Evolutionary conservation across 2,888 invertebrate species (phyloP), one percentile per base, ranked within the genome.

Genomic region (Caenorhabditis sp.): DNA sequence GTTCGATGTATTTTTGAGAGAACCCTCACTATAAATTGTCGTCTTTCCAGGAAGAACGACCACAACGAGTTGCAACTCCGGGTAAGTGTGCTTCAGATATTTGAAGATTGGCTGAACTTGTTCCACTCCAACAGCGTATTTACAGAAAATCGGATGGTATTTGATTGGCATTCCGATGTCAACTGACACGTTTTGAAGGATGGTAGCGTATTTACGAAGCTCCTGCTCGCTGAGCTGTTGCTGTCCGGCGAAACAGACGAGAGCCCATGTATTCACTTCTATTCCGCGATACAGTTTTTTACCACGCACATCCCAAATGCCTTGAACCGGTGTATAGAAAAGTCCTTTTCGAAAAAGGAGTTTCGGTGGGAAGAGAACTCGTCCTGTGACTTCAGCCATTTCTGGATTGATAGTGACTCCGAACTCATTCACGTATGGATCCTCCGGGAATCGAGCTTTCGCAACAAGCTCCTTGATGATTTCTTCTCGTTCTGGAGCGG

Each of bases 101-200:
- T 98, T 95, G 93, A 99, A 99, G 98, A 99, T 99, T 14, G 99
- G 98, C 93, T 99, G 97, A 92, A 96, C 99, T 93, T 99, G 99
- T 94, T 99, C 99, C 0, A 98, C 98, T 2, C 99, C 99, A 0
- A 97, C 98, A 59, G 99, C 99, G 93, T 99, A 86, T 80, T 88
- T 88, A 86, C 88, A 88, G 94, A 99, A 99, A 93, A 98, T 98
- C 7, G 94, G 94, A 82, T 92, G 91, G 5, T 91, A 90, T 90
- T 98, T 96, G 80, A 99, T 99, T 3, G 99, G 98, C 99, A 99
- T 99, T 51, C 99, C 99, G 35, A 99, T 99, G 93, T 99, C 99
- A 92, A 97, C 98, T 81, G 97, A 97, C 93, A 99, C 99, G 93
- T 97, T 96, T 93, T 99, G 99, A 75, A 99, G 94, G 93, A 47